Conservation (phyloP, 2,797 vertebrate genomes). For the Tenualosa ilisha region DNA sequence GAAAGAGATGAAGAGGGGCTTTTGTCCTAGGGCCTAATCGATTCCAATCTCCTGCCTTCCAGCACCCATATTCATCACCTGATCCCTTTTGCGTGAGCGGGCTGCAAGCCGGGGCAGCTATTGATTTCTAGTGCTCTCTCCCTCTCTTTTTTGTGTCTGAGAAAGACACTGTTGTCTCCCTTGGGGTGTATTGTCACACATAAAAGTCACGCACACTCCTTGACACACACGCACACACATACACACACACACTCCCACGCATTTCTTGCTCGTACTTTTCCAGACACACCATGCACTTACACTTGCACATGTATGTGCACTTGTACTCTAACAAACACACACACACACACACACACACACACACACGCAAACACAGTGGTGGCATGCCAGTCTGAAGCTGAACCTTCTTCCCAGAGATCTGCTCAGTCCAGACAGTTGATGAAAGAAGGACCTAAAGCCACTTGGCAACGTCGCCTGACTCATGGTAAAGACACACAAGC, state of each 20-base stretch:
- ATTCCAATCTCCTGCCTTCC: slow-evolving; percentile 45
- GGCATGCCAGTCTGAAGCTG: neutral
- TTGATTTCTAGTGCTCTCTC: slow-evolving; percentile 54
- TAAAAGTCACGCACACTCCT: neutral
- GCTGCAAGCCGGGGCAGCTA: slow-evolving; percentile 57
- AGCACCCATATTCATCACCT: slow-evolving; percentile 47
- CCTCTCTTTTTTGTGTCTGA: neutral
- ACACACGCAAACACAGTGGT: slow-evolving; percentile 37
- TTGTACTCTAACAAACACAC: neutral
- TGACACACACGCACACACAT: neutral
- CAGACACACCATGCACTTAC: slow-evolving; percentile 3
- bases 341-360: slow-evolving; percentile 45
- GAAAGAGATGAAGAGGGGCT: slow-evolving; percentile 19
- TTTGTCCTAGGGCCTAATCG: slow-evolving; percentile 39
- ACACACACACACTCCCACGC: neutral
- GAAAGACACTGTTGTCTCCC: neutral
- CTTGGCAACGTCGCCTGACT: slow-evolving; percentile 60
- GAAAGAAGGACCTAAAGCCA: slow-evolving; percentile 69
- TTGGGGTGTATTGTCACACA: neutral
- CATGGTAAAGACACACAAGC: slow-evolving; percentile 63
- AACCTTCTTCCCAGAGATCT: slow-evolving; percentile 43
- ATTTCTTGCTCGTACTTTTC: slow-evolving; percentile 15
- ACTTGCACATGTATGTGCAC: slow-evolving; percentile 31
- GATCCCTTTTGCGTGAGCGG: slow-evolving; percentile 54
- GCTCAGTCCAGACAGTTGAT: slow-evolving; percentile 63